Base-by-base conservation (phyloP, 2,113 vertebrate genomes). In the Heterotilapia buettikoferi region DNA sequence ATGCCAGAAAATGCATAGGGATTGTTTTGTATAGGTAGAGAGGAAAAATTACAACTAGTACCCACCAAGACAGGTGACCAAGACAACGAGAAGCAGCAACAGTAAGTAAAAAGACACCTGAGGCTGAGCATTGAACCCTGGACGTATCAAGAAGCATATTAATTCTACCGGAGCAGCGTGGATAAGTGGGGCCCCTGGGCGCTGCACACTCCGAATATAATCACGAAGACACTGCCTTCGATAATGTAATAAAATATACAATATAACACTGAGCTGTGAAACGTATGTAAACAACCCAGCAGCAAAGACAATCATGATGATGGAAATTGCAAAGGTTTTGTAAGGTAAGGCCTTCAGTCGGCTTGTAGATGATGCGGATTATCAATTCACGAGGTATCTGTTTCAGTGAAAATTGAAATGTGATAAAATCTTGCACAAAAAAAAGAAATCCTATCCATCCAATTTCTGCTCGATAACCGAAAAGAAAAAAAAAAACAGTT, bases 171-270 rank as follows among this genome's bases (percentile, higher is more conserved):
- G 76, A 84, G 88, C 84, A 79, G 33, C 50, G n/a, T 36, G 80
- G 85, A 89, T 93, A 91, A 91, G 88, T 93, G 86, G 80, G 81
- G 68, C 80, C 84, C 79, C 47, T 45, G 86, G 87, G 91, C 66
- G 6, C 73, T 14, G 21, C 52, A 13, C 45, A 33, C 68, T 80
- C 68, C 3, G 4, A 88, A 83, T 88, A 71, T 84, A 87, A 93
- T 92, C 79, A 83, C 36, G 6, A 86, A 80, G 84, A 73, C n/a
- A 47, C 21, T 19, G 78, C 56, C 61, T 83, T 78, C 5, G 9
- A 88, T 91, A 92, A 38, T 47, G 52, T 29, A 84, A 88, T 89
- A 84, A 91, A 91, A 92, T n/a, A 88, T 71, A 88, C 66, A 53
- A 24, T 52, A 12, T 50, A 47, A 63, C 5, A n/a, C 71, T 24